A percentile compares a stretch with the other conserved stretches of the same genome.
Evolutionary conservation across 2,113 vertebrate species (phyloP).

Genomic region (Pluvialis apricaria): DNA sequence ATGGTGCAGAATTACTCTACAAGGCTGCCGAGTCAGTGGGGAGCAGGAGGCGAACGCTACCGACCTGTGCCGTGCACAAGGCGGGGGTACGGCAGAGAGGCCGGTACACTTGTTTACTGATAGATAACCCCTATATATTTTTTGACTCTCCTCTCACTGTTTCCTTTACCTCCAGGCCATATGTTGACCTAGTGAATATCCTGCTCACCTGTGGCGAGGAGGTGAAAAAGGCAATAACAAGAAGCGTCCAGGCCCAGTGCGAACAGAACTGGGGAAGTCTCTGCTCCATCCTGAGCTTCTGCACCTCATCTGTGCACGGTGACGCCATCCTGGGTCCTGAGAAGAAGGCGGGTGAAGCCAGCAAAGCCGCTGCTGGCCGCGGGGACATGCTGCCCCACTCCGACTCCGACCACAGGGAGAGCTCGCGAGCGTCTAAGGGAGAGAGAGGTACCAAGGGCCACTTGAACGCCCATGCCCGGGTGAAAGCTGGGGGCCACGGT

Average conservation of each 20-base stretch:
- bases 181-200: constrained; percentile 94
- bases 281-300: constrained; percentile 93
- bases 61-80: no score
- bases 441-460: constrained; percentile 82
- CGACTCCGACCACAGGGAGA: constrained; percentile 75
- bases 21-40: no score
- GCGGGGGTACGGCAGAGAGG: no score
- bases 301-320: constrained; percentile 69
- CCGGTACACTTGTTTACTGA: no score
- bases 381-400: constrained; percentile 46
- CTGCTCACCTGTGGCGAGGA: constrained; percentile 93
- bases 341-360: constrained; percentile 63
- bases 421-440: constrained; percentile 72
- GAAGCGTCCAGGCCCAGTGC: constrained; percentile 89
- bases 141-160: neutral
- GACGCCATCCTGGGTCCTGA: constrained; percentile 55
- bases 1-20: no score
- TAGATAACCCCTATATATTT: neutral
- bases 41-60: no score
- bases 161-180: constrained; percentile 76
- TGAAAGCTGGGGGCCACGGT: constrained; percentile 69
- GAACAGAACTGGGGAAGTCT: constrained; percentile 96
- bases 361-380: constrained; percentile 38
- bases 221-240: constrained; percentile 90
- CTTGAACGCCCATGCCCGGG: constrained; percentile 71